Conservation (phyloP, 2,113 vertebrate species). For the Petrocephalus zakoni region DNA sequence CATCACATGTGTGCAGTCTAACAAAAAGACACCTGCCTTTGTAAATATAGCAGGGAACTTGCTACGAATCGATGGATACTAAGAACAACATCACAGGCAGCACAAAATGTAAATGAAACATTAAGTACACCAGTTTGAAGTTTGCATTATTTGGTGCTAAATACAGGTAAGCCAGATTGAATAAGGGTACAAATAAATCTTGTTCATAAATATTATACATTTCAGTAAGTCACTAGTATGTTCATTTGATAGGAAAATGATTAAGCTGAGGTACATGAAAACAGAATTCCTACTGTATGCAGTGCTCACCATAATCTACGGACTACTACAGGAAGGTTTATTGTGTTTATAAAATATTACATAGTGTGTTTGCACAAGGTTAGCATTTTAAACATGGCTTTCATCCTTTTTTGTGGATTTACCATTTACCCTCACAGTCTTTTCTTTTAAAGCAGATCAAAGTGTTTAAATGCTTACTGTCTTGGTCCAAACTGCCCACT, state of each 20-base stretch:
- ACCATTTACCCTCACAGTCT: slow-evolving; percentile 61
- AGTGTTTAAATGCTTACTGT: slow-evolving; percentile 33
- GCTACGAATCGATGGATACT: not conserved
- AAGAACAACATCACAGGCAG: not conserved
- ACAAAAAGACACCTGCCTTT: not conserved
- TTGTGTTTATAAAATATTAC: not conserved
- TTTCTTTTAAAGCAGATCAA: slow-evolving; percentile 45
- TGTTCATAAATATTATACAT: not conserved
- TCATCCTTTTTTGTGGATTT: slow-evolving; percentile 52
- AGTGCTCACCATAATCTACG: not conserved
- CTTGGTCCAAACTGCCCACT: slow-evolving; percentile 28
- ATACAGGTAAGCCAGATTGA: slow-evolving; percentile 8
- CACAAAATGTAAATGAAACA: not conserved
- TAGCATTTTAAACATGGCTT: slow-evolving; percentile 35
- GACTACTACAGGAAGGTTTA: not conserved
- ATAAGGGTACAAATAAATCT: not conserved
- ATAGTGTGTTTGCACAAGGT: not conserved
- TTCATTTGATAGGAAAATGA: not conserved
- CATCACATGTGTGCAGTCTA: not conserved
- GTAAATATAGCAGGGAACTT: not conserved
- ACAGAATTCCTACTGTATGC: not conserved
- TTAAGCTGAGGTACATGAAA: not conserved
- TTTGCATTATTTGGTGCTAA: not conserved
- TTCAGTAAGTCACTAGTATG: not conserved
- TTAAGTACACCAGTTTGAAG: not conserved